A percentile compares a stretch with the other conserved stretches of the same genome.
Conservation (phyloP, 2,888 invertebrate species). For the Oeneis ivallda region DNA sequence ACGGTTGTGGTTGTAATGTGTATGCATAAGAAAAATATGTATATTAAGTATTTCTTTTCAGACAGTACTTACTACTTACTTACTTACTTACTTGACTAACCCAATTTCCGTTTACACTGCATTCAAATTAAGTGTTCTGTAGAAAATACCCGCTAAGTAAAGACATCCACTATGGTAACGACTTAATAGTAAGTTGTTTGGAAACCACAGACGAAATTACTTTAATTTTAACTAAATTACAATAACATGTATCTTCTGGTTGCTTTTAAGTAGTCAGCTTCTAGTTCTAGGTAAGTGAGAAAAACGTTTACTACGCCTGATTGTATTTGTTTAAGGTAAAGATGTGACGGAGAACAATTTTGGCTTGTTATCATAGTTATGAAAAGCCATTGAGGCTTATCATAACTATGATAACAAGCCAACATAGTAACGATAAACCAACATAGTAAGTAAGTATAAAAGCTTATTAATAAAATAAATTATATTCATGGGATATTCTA, state of each 20-base stretch:
- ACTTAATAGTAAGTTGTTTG: slow-evolving; percentile 40
- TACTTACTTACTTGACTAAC: no score
- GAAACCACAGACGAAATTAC: slow-evolving; percentile 43
- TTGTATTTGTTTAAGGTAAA: not conserved
- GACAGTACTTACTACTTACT: no score
- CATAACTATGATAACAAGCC: no score
- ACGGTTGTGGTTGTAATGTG: not conserved
- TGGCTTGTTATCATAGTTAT: not conserved
- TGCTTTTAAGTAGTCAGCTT: slow-evolving; percentile 23
- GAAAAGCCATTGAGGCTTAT: no score
- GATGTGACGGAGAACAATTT: not conserved
- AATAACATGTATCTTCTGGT: slow-evolving; percentile 19
- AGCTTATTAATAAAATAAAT: no score
- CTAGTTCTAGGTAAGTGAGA: not conserved
- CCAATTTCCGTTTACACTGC: not conserved
- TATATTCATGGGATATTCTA: no score
- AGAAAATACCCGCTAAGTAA: slow-evolving; percentile 14
- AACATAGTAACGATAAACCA: no score
- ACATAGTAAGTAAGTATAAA: no score
- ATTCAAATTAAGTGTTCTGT: slow-evolving; percentile 5
- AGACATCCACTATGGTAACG: slow-evolving; percentile 43
- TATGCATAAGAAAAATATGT: not conserved
- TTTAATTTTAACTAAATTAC: slow-evolving; percentile 41
- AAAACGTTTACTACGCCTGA: not conserved
- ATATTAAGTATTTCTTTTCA: not conserved